Evolutionary conservation across 2,888 invertebrate species (phyloP).

Genomic region (Mesorhabditis spiculigera): DNA sequence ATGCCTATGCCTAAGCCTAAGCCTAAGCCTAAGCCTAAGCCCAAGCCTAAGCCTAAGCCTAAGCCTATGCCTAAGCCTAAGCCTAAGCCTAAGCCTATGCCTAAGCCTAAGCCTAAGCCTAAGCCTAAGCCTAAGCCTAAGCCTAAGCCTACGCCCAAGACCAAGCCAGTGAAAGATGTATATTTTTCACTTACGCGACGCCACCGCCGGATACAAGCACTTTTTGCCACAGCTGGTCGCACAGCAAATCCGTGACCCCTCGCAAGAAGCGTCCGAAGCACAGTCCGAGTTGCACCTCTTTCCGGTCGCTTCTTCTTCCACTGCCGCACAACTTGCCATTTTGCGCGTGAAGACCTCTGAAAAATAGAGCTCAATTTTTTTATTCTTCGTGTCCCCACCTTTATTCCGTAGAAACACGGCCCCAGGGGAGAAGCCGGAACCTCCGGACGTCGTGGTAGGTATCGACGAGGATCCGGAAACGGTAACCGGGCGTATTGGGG

Average conservation of each 20-base stretch:
- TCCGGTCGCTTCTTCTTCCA: constrained; percentile 1
- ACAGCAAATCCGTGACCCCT: constrained; percentile 27
- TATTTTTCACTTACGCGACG: constrained; percentile 13
- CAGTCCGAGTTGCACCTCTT: constrained; percentile 9
- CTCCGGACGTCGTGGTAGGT: neutral
- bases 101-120: no score
- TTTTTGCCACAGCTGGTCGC: constrained; percentile 14
- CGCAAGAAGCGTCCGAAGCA: constrained; percentile 34
- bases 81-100: no score
- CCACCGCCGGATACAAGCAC: constrained; percentile 16
- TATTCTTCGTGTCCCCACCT: neutral
- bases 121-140: no score
- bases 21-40: no score
- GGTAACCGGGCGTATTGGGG: neutral
- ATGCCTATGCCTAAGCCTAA: no score
- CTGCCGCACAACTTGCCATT: neutral
- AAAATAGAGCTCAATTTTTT: neutral
- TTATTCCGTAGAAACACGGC: neutral
- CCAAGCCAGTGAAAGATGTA: neutral
- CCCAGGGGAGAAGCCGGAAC: neutral
- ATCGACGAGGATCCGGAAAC: neutral
- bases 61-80: no score
- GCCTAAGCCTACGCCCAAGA: neutral
- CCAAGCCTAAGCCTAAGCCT: no score
- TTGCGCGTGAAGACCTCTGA: neutral